Base-by-base conservation (phyloP, 2,888 invertebrate genomes). In the Caenorhabditis sulstoni region DNA sequence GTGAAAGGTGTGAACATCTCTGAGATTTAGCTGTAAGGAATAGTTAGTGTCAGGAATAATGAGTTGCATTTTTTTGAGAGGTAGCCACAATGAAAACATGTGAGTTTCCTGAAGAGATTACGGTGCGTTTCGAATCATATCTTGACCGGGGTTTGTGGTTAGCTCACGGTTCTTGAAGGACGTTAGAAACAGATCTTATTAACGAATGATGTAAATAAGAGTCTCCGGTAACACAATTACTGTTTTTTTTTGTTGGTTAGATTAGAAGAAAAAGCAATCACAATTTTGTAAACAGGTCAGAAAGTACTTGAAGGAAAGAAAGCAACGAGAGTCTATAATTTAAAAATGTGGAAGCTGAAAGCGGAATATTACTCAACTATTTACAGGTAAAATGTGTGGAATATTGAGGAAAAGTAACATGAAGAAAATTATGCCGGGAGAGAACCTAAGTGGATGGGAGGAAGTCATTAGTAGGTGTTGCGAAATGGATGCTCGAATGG, bases 401-500 rank as follows among this genome's bases (percentile, higher is more conserved):
- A 47, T 47, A 3, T 47, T 3, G n/a, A 50, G 12, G 47, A 5
- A 47, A 16, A 44, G 57, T 47, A 67, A 68, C 29, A 29, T 29
- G 29, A 29, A 7, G 29, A 29, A n/a, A n/a, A 29, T 29, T 29
- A 7, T 29, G 29, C 29, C 29, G 29, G 29, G 29, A 29, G 7
- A 29, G 7, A 29, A 44, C 20, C 22, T 5, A 29, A 39, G 41
- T 14, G 49, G 53, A 22, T 53, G 52, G 50, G 44, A 57, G 18
- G 5, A 14, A n/a, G 57, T 58, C 57, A 58, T 67, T 58, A 29
- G 16, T 8, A 23, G 35, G n/a, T 35, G 3, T n/a, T 41, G 37
- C 44, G 70, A 61, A 70, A 70, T 70, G 70, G 70, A 59, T 61
- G 70, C 70, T 71, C 64, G 22, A 55, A 71, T 71, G 62, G 71